A percentile compares a stretch with the other conserved stretches of the same genome.
These are phyloP conservation scores for Drosophila phalerata DNA, from an alignment of 2,888 invertebrate genomes.

Conservation along the genomic window DNA sequence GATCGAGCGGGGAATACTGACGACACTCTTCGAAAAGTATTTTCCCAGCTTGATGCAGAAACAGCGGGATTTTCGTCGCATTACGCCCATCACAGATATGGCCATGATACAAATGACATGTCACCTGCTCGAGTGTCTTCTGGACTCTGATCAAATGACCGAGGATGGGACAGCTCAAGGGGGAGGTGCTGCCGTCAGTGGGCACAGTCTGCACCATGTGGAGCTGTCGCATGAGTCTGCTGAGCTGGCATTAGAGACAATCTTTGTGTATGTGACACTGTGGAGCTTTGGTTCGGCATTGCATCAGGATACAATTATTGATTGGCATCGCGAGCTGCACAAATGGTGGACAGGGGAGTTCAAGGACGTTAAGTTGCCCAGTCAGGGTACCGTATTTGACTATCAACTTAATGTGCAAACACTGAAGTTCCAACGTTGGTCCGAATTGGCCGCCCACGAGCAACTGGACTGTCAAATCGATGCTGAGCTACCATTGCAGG, in stretches of 20 bases:
- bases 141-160: constrained; percentile 84
- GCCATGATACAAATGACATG: constrained; percentile 96
- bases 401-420: constrained; percentile 95
- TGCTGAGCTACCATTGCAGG: constrained; percentile 94
- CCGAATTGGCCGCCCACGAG: constrained; percentile 89
- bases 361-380: constrained; percentile 95
- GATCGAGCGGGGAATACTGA: constrained; percentile 92
- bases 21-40: constrained; percentile 97
- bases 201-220: constrained; percentile 87
- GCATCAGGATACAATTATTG: constrained; percentile 95
- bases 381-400: constrained; percentile 93
- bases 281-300: constrained; percentile 98
- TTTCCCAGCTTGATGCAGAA: constrained; percentile 94
- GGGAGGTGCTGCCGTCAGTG: constrained; percentile 4
- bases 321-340: constrained; percentile 97
- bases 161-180: constrained; percentile 19
- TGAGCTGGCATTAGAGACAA: constrained; percentile 90
- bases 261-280: constrained; percentile 95
- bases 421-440: constrained; percentile 95
- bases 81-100: constrained; percentile 96
- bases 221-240: constrained; percentile 89
- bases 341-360: constrained; percentile 98
- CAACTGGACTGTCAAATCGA: constrained; percentile 87
- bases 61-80: constrained; percentile 92
- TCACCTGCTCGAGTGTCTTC: constrained; percentile 93